These are phyloP conservation scores for Lethocerus indicus DNA, from an alignment of 1,140 invertebrate genomes.

Conservation along the genomic window DNA sequence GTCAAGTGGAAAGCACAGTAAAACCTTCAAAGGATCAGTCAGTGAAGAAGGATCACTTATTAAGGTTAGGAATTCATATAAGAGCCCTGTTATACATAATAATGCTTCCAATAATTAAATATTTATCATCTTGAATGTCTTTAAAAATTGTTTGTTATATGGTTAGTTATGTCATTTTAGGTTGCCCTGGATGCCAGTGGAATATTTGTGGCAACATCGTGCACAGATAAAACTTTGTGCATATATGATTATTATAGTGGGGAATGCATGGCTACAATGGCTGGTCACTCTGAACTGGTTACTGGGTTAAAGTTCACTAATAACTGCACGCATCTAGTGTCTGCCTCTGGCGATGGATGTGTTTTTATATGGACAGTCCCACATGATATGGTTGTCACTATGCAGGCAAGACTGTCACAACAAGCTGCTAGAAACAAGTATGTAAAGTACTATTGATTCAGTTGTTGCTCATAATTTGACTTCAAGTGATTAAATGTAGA, in stretches of 20 bases:
- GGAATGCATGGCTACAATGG: conserved; percentile 87
- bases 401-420: conserved; percentile 66
- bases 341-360: conserved; percentile 85
- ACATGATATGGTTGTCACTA: conserved; percentile 81
- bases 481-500: too few species aligned
- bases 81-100: neutral
- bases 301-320: conserved; percentile 82
- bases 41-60: conserved; percentile 90
- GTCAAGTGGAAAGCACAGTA: conserved; percentile 75
- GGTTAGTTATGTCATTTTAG: conserved; percentile 27
- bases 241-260: conserved; percentile 92
- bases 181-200: conserved; percentile 75
- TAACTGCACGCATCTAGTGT: conserved; percentile 79
- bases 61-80: conserved; percentile 35
- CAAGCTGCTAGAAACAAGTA: conserved; percentile 43
- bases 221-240: conserved; percentile 87
- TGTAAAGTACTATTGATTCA: conserved; percentile 18
- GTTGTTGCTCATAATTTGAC: neutral
- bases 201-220: conserved; percentile 82
- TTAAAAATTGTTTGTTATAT: neutral
- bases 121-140: neutral
- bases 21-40: conserved; percentile 81
- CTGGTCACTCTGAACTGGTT: conserved; percentile 84
- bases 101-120: neutral
- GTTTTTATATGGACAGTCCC: conserved; percentile 90